Evolutionary conservation across 2,888 invertebrate species (phyloP).

Genomic region (Hemistola chrysoprasaria): DNA sequence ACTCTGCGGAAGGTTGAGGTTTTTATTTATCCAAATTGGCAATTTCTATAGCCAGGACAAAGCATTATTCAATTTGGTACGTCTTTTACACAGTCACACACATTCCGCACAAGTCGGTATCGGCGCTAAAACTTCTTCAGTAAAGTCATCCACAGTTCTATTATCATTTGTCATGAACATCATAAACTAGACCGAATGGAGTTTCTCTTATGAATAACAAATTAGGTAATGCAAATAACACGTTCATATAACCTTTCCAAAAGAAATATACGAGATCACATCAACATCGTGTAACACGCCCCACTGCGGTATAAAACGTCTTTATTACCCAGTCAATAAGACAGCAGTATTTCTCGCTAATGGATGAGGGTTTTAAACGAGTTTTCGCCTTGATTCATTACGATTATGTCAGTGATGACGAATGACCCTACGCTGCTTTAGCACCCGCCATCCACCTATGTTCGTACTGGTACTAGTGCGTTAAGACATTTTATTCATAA

Average conservation of each 20-base stretch:
- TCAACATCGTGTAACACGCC: slow-evolving; percentile 13
- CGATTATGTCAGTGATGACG: slow-evolving; percentile 42
- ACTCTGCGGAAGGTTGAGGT: too few species aligned
- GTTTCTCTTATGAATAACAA: slow-evolving; percentile 4
- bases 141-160: too few species aligned
- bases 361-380: slow-evolving; percentile 32
- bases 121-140: too few species aligned
- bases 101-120: too few species aligned
- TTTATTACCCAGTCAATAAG: slow-evolving; percentile 26
- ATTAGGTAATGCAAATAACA: slow-evolving; percentile 6
- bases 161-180: too few species aligned
- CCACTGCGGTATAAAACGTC: slow-evolving; percentile 14
- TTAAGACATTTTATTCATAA: too few species aligned
- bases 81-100: too few species aligned
- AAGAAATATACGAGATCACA: background rate
- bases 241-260: background rate
- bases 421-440: slow-evolving; percentile 19
- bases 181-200: too few species aligned
- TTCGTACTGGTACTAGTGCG: slow-evolving; percentile 15
- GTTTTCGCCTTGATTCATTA: slow-evolving; percentile 49
- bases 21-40: too few species aligned
- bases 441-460: slow-evolving; percentile 12
- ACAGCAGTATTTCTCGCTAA: slow-evolving; percentile 29
- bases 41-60: too few species aligned
- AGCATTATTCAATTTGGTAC: too few species aligned